Evolutionary conservation across 2,113 vertebrate genomes (phyloP).

Genomic region (Megaceryle maxima): DNA sequence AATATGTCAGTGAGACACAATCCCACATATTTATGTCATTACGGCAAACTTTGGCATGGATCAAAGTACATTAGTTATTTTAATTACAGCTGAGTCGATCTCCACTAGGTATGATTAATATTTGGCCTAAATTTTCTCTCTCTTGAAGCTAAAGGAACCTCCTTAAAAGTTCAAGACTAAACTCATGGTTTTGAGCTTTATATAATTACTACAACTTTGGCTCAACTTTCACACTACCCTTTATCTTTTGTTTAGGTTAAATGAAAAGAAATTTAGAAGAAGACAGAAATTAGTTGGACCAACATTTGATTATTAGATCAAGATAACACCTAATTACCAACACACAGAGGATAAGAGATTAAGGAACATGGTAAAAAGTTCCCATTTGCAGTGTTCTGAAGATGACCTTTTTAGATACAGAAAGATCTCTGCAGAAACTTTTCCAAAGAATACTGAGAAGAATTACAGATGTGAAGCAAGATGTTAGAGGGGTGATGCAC

Average conservation of each 20-base stretch:
- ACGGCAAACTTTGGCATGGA: neutral
- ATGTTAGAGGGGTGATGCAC: neutral
- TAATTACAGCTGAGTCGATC: conserved; percentile 55
- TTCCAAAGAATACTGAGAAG: neutral
- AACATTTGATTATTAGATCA: neutral
- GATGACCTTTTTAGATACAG: neutral
- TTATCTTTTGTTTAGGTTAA: neutral
- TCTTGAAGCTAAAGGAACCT: neutral
- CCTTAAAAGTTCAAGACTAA: neutral
- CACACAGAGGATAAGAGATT: neutral
- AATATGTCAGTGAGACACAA: conserved; percentile 22
- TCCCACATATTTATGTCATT: conserved; percentile 49
- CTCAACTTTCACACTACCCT: neutral
- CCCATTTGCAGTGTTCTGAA: neutral
- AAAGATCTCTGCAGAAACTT: neutral
- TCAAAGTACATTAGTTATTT: conserved; percentile 47
- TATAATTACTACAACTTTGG: neutral
- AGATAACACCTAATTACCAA: neutral
- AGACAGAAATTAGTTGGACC: neutral
- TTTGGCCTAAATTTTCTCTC: conserved; percentile 11
- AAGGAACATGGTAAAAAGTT: neutral
- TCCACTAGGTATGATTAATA: conserved; percentile 20
- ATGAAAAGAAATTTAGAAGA: neutral
- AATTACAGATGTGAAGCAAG: neutral
- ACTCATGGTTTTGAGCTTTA: neutral